These are phyloP conservation scores for Adelognathus sp. DNA, from an alignment of 2,888 invertebrate species.

Conservation along the genomic window DNA sequence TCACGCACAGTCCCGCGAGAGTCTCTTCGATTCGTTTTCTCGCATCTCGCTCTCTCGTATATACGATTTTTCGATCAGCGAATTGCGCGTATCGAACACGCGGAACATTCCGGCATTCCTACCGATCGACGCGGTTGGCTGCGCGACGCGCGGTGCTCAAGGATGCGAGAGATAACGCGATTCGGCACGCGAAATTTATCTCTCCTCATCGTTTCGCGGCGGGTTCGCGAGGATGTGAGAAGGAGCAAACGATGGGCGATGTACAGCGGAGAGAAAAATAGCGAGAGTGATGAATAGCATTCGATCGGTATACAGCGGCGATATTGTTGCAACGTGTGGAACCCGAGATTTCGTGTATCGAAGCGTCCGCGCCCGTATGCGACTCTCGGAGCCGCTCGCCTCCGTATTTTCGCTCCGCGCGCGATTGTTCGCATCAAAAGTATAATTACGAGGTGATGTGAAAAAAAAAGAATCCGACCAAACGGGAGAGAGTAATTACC, in stretches of 20 bases:
- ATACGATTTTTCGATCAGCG: conserved; percentile 50
- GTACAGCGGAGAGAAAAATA: background rate
- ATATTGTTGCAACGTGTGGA: conserved; percentile 24
- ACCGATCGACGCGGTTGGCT: conserved; percentile 25
- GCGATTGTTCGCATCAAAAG: conserved; percentile 34
- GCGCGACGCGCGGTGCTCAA: conserved; percentile 2
- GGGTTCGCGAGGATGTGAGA: no score
- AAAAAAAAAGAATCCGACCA: background rate
- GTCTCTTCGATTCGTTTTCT: conserved; percentile 19
- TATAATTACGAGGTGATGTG: conserved; percentile 29
- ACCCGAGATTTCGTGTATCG: conserved; percentile 41
- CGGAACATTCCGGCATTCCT: conserved; percentile 45
- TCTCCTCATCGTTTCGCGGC: background rate
- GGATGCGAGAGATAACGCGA: conserved; percentile 50
- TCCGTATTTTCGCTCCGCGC: conserved; percentile 12
- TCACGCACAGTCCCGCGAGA: conserved; percentile 54
- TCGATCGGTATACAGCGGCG: conserved; percentile 47
- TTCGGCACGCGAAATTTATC: conserved; percentile 35
- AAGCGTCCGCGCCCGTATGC: background rate
- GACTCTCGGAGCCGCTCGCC: background rate
- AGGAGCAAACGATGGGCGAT: background rate
- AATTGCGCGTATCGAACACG: conserved; percentile 50
- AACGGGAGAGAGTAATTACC: conserved; percentile 42
- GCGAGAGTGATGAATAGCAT: conserved; percentile 50
- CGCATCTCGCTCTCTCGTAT: conserved; percentile 24